These are phyloP conservation scores for Phorcus lineatus DNA, from an alignment of 2,888 invertebrate species.

Conservation along the genomic window DNA sequence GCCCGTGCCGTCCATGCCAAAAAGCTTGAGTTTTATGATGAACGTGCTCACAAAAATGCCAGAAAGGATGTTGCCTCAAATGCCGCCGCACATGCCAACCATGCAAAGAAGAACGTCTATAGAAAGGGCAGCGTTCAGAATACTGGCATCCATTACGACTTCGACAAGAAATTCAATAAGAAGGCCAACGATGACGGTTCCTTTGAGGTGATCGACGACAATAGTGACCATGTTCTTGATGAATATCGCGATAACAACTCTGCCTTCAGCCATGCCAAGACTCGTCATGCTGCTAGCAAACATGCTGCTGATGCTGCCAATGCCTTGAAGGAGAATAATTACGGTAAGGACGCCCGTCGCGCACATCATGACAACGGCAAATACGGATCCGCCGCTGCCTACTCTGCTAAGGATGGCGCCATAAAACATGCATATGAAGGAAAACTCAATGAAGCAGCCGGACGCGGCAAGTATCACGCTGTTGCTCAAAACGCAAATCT, in stretches of 20 bases:
- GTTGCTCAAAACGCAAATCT: neutral
- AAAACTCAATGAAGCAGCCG: neutral
- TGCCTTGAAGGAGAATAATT: neutral
- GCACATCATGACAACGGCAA: neutral
- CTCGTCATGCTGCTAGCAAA: slow-evolving; percentile 22
- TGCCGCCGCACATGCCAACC: neutral
- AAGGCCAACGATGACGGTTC: slow-evolving; percentile 31
- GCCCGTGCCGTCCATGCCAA: neutral
- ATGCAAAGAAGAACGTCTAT: neutral
- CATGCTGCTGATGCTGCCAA: slow-evolving; percentile 28
- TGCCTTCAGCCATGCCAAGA: neutral
- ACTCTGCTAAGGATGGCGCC: neutral
- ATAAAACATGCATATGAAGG: neutral
- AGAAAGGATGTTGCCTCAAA: neutral
- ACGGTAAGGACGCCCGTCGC: neutral
- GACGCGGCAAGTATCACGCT: neutral
- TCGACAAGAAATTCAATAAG: slow-evolving; percentile 37
- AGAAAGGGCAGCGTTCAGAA: slow-evolving; percentile 29
- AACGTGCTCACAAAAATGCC: neutral
- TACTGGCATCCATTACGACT: slow-evolving; percentile 32
- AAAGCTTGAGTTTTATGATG: neutral
- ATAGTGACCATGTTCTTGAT: slow-evolving; percentile 29
- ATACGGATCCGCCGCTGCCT: neutral
- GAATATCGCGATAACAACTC: slow-evolving; percentile 28
- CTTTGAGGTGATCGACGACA: slow-evolving; percentile 27